phyloP scores from a whole-genome alignment of 35 echinoderm and acorn worm species.

The Lytechinus pictus region DNA sequence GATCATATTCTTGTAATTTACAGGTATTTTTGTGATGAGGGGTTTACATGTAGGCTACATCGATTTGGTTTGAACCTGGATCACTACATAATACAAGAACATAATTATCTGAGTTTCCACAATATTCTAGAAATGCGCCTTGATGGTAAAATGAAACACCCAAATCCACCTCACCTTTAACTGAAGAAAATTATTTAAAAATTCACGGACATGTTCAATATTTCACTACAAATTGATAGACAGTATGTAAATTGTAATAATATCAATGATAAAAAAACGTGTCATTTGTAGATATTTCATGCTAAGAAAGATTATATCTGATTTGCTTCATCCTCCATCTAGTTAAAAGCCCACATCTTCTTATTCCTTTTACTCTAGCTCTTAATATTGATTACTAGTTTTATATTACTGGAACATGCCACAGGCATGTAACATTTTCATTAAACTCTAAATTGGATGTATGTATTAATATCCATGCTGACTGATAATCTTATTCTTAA shows the following conservation, averaged over 20 bases:
- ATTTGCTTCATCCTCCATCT: not conserved
- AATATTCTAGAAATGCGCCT: no score
- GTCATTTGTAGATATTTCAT: not conserved
- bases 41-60: no score
- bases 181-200: not conserved
- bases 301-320: not conserved
- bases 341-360: not conserved
- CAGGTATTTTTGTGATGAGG: no score
- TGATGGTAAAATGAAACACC: no score
- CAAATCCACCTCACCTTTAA: not conserved
- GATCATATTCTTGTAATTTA: no score
- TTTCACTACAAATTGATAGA: not conserved
- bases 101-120: no score
- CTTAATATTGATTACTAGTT: not conserved
- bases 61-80: no score
- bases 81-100: no score
- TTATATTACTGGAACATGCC: not conserved
- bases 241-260: no score
- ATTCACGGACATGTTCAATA: not conserved
- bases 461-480: not conserved
- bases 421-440: not conserved
- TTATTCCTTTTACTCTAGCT: not conserved
- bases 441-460: not conserved
- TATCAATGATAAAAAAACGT: not conserved
- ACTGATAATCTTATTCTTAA: not conserved